Evolutionary conservation across 2,113 vertebrate genomes (phyloP), one percentile per base, ranked within the genome.

Genomic region (Hyperopisus bebe): DNA sequence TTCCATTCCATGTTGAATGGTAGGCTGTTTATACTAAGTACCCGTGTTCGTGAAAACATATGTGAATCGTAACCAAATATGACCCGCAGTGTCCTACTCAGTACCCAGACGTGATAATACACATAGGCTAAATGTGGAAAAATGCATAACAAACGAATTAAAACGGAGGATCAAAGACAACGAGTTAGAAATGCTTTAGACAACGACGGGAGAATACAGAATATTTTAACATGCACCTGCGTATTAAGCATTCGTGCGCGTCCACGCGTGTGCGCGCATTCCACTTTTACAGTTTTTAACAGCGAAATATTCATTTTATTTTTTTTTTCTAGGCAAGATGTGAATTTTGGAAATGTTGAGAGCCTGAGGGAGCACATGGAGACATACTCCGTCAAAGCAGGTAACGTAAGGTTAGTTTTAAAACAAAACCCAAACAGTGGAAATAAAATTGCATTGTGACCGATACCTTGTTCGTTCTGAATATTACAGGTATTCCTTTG

Each of bases 351-450:
- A 46, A 92, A 94, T 74, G 86, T 94, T 82, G 94, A 97, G 92
- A 96, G 97, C 94, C 96, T 99, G 92, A 94, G 96, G 93, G 97
- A 97, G 91, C 94, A 97, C 92, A 95, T 99, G 94, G 95, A 92
- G 91, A 94, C 95, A 62, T 95, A 97, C 88, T 97, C 98, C 51
- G 91, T 92, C 91, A 93, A 95, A 94, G 93, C 96, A 97, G 98
- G 98, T 99, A 97, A 95, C 35, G 10, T 66, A 7, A 90, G 35
- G 90, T 70, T 10, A 82, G 42, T 46, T 88, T 21, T 66, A 17
- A 53, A n/a, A 55, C 2, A 21, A 19, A 19, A 74, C 31, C 24
- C 15, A 62, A 62, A 19, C 24, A 31, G 48, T 86, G 13, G 53
- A 42, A 15, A 83, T 11, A 55, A 13, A 89, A 35, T 82, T 62